Evolutionary conservation across 2,797 vertebrate species (phyloP), one percentile per base, ranked within the genome.

Genomic region (Morus bassanus): DNA sequence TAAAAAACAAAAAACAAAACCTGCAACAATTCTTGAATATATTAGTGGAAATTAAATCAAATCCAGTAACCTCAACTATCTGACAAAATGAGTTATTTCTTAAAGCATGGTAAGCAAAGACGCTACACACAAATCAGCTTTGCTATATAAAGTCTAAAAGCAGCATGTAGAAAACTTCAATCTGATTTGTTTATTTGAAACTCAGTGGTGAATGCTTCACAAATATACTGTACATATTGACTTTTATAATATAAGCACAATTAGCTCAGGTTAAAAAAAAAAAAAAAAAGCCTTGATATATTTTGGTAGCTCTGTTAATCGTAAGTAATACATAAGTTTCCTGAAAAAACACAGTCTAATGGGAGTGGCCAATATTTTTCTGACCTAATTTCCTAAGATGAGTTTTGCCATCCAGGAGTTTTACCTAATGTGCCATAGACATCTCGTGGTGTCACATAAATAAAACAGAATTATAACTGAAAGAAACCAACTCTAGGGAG

Each of bases 11-110:
- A 8, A 11, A 35, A 39, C 21, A n/a, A n/a, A 9, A 46, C 51
- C 6, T 65, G 51, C 39, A 92, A 64, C 6, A 85, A 35, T 69
- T 80, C 54, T 77, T 79, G 67, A 96, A 22, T 70, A 69, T 46
- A 54, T 53, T 82, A 61, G 74, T 75, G 67, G 45, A 90, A 96
- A 94, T 18, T 60, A 96, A 81, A 93, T 80, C 23, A 81, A 95
- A 91, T 81, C 37, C 1, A 93, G 56, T 85, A 94, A 90, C 76
- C 39, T 46, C 88, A 65, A 69, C n/a, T 59, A 89, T 74, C 75
- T 88, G 65, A 94, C 30, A 88, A 78, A 73, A 41, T 61, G 0
- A 91, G 35, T 84, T 83, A 83, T 64, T 90, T 92, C 82, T 94
- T 82, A 75, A 82, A 77, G 19, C 50, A 46, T 21, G 16, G 28